Conservation (phyloP, 2,888 invertebrate genomes). For the Nymphalis c-album region DNA sequence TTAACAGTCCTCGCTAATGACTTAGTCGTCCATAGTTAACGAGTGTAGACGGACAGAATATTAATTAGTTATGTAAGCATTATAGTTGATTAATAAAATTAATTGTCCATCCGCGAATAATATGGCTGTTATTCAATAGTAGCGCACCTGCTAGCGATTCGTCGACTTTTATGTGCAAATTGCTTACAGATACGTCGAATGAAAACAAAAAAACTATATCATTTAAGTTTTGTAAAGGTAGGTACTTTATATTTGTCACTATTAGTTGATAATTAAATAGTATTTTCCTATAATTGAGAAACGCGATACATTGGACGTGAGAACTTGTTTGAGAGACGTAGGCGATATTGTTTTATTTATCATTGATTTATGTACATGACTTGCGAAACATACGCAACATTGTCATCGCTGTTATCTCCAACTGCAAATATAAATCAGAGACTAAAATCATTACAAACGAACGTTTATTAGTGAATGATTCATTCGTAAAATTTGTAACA, state of each 20-base stretch:
- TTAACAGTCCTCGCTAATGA: conserved; percentile 18
- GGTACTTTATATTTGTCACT: background rate
- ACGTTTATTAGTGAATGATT: background rate
- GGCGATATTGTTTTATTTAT: conserved; percentile 30
- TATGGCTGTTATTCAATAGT: background rate
- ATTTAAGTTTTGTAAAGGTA: background rate
- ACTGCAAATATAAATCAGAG: background rate
- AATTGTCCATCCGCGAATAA: conserved; percentile 21
- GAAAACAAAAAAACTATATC: background rate
- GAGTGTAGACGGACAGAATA: conserved; percentile 31
- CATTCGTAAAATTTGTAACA: background rate
- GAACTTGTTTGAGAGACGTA: conserved; percentile 16
- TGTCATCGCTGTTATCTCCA: conserved; percentile 13
- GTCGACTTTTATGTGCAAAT: conserved; percentile 4
- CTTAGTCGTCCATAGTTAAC: conserved; percentile 25
- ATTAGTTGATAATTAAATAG: background rate
- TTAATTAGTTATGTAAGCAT: conserved; percentile 30
- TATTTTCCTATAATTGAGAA: background rate
- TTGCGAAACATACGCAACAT: conserved; percentile 16
- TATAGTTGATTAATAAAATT: conserved; percentile 29
- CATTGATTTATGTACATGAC: conserved; percentile 13
- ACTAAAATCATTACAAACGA: background rate
- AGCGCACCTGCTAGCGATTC: conserved; percentile 17
- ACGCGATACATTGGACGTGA: background rate
- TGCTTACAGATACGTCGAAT: background rate